A percentile compares a stretch with the other conserved stretches of the same genome.
phyloP scores from a whole-genome alignment of 2,888 invertebrate genomes.

The Pteria penguin region DNA sequence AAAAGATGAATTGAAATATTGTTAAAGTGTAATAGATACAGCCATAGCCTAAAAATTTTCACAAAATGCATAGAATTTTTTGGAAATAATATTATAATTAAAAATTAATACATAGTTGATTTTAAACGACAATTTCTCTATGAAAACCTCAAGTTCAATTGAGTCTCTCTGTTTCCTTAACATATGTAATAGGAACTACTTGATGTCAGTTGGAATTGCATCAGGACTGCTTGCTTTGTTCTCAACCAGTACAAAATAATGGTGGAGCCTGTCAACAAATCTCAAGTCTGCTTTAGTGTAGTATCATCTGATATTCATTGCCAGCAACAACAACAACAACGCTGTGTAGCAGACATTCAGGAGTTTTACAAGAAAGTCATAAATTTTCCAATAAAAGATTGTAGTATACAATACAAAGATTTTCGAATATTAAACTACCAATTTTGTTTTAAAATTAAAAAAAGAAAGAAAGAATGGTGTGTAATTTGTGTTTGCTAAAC shows the following conservation, averaged over 20 bases:
- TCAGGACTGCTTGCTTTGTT: conserved; percentile 95
- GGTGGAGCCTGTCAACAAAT: conserved; percentile 5
- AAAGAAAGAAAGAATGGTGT: neutral
- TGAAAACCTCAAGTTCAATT: no score
- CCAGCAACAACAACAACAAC: no score
- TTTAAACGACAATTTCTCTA: no score
- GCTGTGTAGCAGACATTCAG: no score
- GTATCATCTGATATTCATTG: no score
- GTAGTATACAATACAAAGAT: conserved; percentile 1
- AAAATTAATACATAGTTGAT: no score
- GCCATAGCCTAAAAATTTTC: no score
- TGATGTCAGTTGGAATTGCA: conserved; percentile 92
- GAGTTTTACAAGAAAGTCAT: neutral
- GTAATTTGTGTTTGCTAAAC: no score
- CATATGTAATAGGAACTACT: conserved; percentile 86
- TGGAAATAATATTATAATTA: no score
- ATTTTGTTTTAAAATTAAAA: conserved; percentile 1
- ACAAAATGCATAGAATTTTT: no score
- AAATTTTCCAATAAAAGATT: neutral
- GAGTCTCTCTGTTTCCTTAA: conserved; percentile 64
- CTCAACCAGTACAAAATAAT: conserved; percentile 87
- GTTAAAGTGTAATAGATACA: no score
- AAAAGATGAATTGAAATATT: no score
- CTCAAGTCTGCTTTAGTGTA: neutral
- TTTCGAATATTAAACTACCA: conserved; percentile 1